phyloP scores from a whole-genome alignment of 2,888 invertebrate species.

The Chironomus riparius region DNA sequence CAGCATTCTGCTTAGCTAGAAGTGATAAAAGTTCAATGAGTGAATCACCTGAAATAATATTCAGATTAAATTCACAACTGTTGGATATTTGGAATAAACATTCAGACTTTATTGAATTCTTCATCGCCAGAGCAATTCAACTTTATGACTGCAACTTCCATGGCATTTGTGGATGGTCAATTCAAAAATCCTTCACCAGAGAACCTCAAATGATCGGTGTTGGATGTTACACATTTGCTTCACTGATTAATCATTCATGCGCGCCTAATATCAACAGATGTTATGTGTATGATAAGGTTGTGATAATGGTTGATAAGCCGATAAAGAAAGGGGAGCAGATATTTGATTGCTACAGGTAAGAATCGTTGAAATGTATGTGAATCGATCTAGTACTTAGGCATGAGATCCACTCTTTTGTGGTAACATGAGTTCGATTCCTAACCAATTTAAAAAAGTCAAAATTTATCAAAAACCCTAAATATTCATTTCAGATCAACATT shows the following conservation, averaged over 20 bases:
- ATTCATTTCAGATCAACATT: not conserved
- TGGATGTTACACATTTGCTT: conserved; percentile 68
- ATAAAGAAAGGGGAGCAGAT: conserved; percentile 64
- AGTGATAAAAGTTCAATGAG: not conserved
- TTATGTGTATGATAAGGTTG: conserved; percentile 44
- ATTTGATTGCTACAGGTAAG: conserved; percentile 73
- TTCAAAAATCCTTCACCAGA: not conserved
- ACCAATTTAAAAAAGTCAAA: too few relatives aligned
- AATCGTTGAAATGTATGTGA: conserved; percentile 35
- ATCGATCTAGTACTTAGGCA: too few relatives aligned
- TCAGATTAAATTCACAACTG: not conserved
- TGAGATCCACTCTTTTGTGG: too few relatives aligned
- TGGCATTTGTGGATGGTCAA: not conserved
- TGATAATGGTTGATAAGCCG: conserved; percentile 49
- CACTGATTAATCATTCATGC: conserved; percentile 82
- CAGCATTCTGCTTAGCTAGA: not conserved
- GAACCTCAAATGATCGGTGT: conserved; percentile 36
- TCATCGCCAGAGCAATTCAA: not conserved
- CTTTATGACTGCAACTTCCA: not conserved
- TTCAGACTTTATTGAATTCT: not conserved
- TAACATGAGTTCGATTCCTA: too few relatives aligned
- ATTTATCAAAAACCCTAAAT: not conserved
- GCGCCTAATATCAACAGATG: conserved; percentile 67
- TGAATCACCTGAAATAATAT: not conserved
- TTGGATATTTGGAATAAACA: not conserved